Base-by-base conservation (phyloP, 2,888 invertebrate species). In the Fissipunctia ypsillon region DNA sequence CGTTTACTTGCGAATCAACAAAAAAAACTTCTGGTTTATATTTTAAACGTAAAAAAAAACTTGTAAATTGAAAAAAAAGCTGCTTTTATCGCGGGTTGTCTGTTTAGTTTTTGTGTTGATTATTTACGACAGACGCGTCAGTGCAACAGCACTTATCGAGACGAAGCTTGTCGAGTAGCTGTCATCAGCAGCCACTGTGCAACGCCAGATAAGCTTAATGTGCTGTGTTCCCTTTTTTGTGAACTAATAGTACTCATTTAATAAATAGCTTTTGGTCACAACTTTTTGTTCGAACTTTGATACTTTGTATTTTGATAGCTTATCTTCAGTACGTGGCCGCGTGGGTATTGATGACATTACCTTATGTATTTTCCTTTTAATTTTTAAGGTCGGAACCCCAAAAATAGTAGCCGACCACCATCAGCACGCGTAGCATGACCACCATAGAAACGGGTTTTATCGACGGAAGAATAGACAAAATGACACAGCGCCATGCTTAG, bases 141-240 rank as follows among this genome's bases (percentile, higher is more conserved):
- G 60, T 38, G 56, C 57, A 69, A 12, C 31, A 65, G 65, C 76
- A 76, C 83, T 81, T 79, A 82, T 77, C 81, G 73, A 52, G 67
- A 50, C 57, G 73, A 73, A 78, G 76, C 73, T 77, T 84, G 82
- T 84, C 79, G 75, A 73, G 43, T 67, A 67, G 59, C 84, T 88
- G 88, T 88, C 88, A 79, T 73, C 88, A 78, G 56, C 61, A 79
- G 86, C 87, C 69, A 75, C 87, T 73, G 87, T 66, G 70, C 63
- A 38, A 50, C 57, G 66, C 65, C 31, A 73, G 85, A 85, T 80
- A 76, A 80, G 71, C 48, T 54, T n/a, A 74, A 73, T 67, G 69
- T 70, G 35, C 35, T 28, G 45, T 48, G 65, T 52, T 28, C 19
- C 25, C 31, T 80, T 69, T 77, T 66, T 61, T 45, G 22, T 35